These are phyloP conservation scores for Philonicus albiceps DNA, from an alignment of 2,888 invertebrate species.

Conservation along the genomic window DNA sequence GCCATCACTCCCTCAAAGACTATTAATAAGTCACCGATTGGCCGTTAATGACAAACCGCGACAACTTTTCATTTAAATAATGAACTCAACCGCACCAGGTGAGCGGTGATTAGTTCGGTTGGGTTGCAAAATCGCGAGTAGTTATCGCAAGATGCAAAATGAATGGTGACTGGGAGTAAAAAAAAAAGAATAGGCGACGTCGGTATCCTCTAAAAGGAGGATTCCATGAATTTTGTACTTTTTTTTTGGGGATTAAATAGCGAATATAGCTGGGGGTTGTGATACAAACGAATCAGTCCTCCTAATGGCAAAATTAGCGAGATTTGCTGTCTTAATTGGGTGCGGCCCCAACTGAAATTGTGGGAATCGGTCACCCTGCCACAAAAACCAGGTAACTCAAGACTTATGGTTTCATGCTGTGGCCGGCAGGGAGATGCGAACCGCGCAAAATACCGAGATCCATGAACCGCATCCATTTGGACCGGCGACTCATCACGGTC, in stretches of 20 bases:
- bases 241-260: neutral
- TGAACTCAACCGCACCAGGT: neutral
- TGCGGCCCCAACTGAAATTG: neutral
- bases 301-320: neutral
- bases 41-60: constrained; percentile 24
- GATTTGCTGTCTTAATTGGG: constrained; percentile 9
- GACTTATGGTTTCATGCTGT: neutral
- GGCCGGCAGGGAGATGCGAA: neutral
- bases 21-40: constrained; percentile 38
- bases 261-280: neutral
- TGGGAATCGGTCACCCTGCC: neutral
- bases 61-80: constrained; percentile 37
- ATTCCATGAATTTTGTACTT: neutral
- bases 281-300: neutral
- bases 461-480: neutral
- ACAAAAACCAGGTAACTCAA: neutral
- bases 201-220: neutral
- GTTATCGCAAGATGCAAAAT: neutral
- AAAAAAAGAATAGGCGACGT: neutral
- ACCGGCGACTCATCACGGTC: neutral
- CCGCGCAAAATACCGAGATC: neutral
- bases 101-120: neutral
- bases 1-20: neutral
- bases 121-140: neutral
- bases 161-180: neutral